phyloP scores from a whole-genome alignment of 2,797 vertebrate species.

The Hippopotamyrus pictus region DNA sequence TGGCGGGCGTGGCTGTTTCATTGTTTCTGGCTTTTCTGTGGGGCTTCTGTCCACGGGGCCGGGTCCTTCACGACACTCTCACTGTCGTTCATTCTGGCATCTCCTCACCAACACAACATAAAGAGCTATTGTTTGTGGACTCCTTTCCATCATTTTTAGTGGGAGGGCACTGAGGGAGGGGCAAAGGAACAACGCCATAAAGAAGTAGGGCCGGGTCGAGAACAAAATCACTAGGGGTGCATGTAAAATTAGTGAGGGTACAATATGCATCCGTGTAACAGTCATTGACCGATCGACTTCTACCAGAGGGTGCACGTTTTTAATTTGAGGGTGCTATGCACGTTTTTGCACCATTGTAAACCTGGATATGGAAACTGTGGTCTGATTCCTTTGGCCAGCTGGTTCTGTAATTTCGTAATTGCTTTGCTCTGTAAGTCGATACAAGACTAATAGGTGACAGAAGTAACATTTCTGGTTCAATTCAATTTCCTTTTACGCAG shows the following conservation, averaged over 20 bases:
- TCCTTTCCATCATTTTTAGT: no score
- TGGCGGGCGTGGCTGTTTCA: neutral
- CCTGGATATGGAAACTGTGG: neutral
- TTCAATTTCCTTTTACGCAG: neutral
- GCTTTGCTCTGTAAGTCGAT: neutral
- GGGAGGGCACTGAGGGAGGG: neutral
- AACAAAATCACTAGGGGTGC: neutral
- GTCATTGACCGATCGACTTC: neutral
- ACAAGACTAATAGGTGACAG: neutral
- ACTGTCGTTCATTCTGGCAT: neutral
- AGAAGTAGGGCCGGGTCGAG: neutral
- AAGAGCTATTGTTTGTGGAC: neutral
- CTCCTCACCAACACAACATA: neutral
- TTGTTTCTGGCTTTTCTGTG: neutral
- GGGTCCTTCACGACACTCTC: neutral
- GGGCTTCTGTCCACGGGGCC: neutral
- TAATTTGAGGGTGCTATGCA: neutral
- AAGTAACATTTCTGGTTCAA: neutral
- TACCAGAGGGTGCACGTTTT: neutral
- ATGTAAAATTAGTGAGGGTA: neutral
- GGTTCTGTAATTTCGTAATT: neutral
- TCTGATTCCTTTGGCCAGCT: neutral
- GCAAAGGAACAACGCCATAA: neutral
- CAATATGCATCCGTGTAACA: neutral
- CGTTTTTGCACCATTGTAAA: no score